Percentiles rank a stretch among this genome's conserved stretches.
Evolutionary conservation across 2,113 vertebrate species (phyloP).

Genomic region (Chaenogobius annularis): DNA sequence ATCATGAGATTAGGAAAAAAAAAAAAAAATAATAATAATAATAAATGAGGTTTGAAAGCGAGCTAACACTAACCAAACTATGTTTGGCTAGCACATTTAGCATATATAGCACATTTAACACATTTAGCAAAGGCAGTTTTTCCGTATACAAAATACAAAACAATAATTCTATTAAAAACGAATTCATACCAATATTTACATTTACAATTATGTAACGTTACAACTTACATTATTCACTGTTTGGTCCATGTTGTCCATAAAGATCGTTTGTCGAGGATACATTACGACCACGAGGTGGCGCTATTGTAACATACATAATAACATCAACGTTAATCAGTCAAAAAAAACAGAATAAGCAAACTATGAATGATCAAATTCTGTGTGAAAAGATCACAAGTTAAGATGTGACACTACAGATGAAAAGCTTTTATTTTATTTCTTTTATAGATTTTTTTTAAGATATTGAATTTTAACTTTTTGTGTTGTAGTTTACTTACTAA

Average conservation of each 20-base stretch:
- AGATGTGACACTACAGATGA: no score
- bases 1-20: not conserved
- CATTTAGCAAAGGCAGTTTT: not conserved
- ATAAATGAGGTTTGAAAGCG: not conserved
- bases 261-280: no score
- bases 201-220: not conserved
- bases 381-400: no score
- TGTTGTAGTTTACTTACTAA: no score
- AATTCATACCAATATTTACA: no score
- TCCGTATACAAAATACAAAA: not conserved
- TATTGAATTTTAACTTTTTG: no score
- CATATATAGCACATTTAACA: not conserved
- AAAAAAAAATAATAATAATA: not conserved
- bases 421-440: no score
- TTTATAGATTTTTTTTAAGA: no score
- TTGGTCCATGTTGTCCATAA: no score
- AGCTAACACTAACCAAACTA: not conserved
- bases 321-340: no score
- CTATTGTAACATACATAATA: not conserved
- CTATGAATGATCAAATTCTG: no score
- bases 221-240: not conserved
- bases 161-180: not conserved
- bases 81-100: not conserved
- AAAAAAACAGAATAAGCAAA: no score
- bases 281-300: constrained; percentile 19